Percentiles rank a stretch among this genome's conserved stretches.
phyloP scores from a whole-genome alignment of 2,888 invertebrate genomes.

The Hypena proboscidalis region DNA sequence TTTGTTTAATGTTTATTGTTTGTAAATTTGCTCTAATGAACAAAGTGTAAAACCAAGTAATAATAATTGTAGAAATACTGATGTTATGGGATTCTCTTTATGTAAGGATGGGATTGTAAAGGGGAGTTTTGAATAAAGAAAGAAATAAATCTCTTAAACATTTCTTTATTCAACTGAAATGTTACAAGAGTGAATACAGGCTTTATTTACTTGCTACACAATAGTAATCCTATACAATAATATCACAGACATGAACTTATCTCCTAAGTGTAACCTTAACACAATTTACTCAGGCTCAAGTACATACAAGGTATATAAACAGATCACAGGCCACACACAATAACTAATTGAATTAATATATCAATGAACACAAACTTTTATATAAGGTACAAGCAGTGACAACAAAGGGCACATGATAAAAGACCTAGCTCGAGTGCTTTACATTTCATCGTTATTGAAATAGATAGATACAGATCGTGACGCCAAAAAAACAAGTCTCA shows the following conservation, averaged over 20 bases:
- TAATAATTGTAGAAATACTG: neutral
- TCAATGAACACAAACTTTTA: conserved; percentile 39
- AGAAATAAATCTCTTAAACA: conserved; percentile 72
- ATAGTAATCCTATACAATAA: conserved; percentile 55
- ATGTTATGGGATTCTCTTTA: conserved; percentile 15
- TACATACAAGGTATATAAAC: conserved; percentile 35
- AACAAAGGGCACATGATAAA: conserved; percentile 38
- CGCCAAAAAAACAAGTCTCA: conserved; percentile 45
- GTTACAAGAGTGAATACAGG: conserved; percentile 65
- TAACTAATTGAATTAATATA: conserved; percentile 37
- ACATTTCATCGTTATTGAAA: conserved; percentile 39
- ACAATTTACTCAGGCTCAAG: conserved; percentile 32
- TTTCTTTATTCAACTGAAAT: conserved; percentile 74
- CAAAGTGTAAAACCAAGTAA: conserved; percentile 2
- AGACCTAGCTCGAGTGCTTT: conserved; percentile 21
- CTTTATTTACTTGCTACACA: conserved; percentile 57
- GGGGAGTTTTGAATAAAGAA: conserved; percentile 60
- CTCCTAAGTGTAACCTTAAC: conserved; percentile 27
- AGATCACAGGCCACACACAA: conserved; percentile 39
- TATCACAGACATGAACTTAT: conserved; percentile 36
- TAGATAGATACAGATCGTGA: conserved; percentile 37
- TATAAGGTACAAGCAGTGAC: conserved; percentile 33
- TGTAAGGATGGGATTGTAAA: conserved; percentile 37
- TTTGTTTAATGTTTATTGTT: no score
- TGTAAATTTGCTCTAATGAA: conserved; percentile 9